Evolutionary conservation across 2,113 vertebrate genomes (phyloP), one percentile per base, ranked within the genome.

Genomic region (Carollia perspicillata): DNA sequence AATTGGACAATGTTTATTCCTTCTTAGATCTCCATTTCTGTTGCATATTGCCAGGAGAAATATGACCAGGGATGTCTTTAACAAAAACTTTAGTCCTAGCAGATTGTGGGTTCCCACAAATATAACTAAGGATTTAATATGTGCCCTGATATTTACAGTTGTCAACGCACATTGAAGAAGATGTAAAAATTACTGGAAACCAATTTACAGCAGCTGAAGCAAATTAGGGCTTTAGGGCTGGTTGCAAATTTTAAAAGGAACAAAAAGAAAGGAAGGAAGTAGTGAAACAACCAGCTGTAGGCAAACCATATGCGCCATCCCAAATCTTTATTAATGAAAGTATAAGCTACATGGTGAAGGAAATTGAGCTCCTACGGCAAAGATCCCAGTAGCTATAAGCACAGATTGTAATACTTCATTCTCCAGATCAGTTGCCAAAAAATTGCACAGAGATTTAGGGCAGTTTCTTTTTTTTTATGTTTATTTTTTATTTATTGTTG

Each of bases 101-200:
- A 40, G 66, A 77, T 85, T 4, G 13, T 55, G 63, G 77, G 28
- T 26, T 97, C 55, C 71, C 94, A 89, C 60, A 95, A 89, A 89
- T 87, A 91, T 86, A 94, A 94, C 88, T 94, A 85, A 95, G 72
- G 78, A 95, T 86, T 94, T 97, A 90, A 90, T 91, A 92, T 69
- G 30, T 84, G 47, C 72, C 85, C 74, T 93, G 91, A 92, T 93
- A 94, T 89, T 97, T 97, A 94, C 83, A 96, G 83, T 97, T 97
- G 85, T 95, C 91, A 95, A 23, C 80, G 85, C 65, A 90, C 94
- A 68, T 74, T 93, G 79, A 97, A 90, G 84, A 91, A 97, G 55
- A 97, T 97, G 79, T 96, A 84, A 95, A 97, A 97, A 97, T 96
- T 97, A 97, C 95, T 95, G 80, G 83, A 96, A 95, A 94, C 93